These are phyloP conservation scores for Eupithecia inturbata DNA, from an alignment of 2,888 invertebrate species.

Conservation along the genomic window DNA sequence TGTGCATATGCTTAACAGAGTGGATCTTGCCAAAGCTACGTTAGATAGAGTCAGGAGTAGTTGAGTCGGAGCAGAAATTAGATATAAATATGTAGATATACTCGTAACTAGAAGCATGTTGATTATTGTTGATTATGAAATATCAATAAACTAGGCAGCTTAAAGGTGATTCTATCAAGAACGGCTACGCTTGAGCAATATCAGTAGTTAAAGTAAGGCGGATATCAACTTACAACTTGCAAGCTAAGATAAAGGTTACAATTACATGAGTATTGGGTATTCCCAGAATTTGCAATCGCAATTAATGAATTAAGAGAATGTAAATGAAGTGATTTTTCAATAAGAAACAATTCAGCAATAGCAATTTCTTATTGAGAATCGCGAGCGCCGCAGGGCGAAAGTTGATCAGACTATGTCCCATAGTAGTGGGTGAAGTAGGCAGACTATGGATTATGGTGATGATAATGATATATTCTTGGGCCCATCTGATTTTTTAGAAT, in stretches of 20 bases:
- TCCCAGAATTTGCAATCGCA: conserved; percentile 6
- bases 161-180: not conserved
- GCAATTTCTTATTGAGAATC: too few relatives aligned
- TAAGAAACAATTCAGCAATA: too few relatives aligned
- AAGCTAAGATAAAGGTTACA: conserved; percentile 24
- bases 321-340: not conserved
- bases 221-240: conserved; percentile 31
- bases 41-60: not conserved
- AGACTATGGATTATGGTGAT: not conserved
- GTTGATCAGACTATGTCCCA: not conserved
- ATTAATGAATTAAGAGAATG: conserved; percentile 2
- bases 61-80: not conserved
- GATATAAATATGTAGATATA: too few relatives aligned
- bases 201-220: conserved; percentile 10
- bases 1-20: too few relatives aligned
- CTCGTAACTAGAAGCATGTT: not conserved
- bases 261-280: conserved; percentile 24
- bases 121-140: conserved; percentile 2
- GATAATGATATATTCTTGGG: not conserved
- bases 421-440: not conserved
- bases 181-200: conserved; percentile 19
- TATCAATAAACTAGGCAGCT: conserved; percentile 1
- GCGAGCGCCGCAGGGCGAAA: not conserved
- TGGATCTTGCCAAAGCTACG: too few relatives aligned
- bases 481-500: too few relatives aligned